A percentile compares a stretch with the other conserved stretches of the same genome.
These are phyloP conservation scores for Ursus arctos DNA, from an alignment of 2,113 vertebrate genomes.

Conservation along the genomic window DNA sequence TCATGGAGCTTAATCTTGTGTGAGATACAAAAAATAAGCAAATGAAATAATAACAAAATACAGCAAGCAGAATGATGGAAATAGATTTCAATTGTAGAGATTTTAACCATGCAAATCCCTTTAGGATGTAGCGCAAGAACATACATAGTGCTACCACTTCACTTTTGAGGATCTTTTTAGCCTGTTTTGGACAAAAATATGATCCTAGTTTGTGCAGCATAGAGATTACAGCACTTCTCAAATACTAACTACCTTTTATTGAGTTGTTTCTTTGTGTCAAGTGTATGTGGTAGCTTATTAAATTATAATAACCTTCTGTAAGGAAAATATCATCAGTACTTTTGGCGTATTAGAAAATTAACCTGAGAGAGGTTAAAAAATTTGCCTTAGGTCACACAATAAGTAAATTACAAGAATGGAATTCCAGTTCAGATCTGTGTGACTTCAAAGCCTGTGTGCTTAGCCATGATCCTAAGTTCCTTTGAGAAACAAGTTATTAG, in stretches of 20 bases:
- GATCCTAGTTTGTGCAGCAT: background rate
- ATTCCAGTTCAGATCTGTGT: background rate
- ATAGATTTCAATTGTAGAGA: background rate
- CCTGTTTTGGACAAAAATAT: background rate
- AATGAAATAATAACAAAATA: background rate
- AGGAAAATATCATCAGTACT: background rate
- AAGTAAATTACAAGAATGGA: background rate
- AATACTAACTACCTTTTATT: conserved; percentile 26
- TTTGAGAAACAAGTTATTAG: background rate
- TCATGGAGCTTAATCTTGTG: conserved; percentile 6
- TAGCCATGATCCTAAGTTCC: background rate
- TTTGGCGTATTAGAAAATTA: conserved; percentile 15
- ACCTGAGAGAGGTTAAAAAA: background rate
- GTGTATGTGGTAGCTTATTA: background rate
- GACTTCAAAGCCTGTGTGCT: background rate
- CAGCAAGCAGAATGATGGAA: background rate
- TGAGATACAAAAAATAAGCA: background rate
- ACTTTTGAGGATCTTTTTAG: background rate
- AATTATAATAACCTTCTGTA: background rate
- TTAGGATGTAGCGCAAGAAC: background rate
- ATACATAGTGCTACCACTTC: background rate
- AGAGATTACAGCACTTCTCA: background rate
- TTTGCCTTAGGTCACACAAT: background rate
- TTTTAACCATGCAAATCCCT: background rate
- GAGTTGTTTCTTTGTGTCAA: background rate